Percentiles rank a stretch among this genome's conserved stretches.
Conservation (phyloP, 1,140 invertebrate species). For the Diachasma alloeum region DNA sequence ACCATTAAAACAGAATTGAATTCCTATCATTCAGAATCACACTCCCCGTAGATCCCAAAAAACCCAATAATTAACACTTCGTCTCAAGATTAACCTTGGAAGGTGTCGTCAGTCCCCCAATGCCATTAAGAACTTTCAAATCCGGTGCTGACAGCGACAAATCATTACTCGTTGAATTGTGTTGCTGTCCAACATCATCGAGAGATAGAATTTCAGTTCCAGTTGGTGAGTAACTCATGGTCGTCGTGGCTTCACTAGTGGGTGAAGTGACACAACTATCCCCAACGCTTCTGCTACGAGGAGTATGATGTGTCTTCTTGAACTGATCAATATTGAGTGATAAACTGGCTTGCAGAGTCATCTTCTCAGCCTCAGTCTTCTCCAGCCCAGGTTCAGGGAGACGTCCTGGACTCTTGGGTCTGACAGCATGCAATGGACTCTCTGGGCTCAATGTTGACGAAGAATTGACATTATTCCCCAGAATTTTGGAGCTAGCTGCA, state of each 20-base stretch:
- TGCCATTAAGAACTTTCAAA: constrained; percentile 28
- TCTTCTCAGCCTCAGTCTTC: constrained; percentile 31
- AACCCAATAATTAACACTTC: constrained; percentile 47
- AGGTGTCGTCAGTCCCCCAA: constrained; percentile 36
- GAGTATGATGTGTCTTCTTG: constrained; percentile 39
- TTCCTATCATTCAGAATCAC: too few species aligned
- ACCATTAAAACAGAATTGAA: too few species aligned
- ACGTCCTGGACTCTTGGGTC: constrained; percentile 43
- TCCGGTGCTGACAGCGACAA: constrained; percentile 31
- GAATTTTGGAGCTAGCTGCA: constrained; percentile 59
- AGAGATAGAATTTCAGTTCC: constrained; percentile 50
- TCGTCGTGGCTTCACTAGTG: constrained; percentile 55
- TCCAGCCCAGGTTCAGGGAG: not conserved
- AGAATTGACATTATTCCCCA: constrained; percentile 44
- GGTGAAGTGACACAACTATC: constrained; percentile 57
- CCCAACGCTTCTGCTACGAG: constrained; percentile 50
- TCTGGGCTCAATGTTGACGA: constrained; percentile 41
- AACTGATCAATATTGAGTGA: constrained; percentile 50
- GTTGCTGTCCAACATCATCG: constrained; percentile 45
- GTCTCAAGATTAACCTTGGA: constrained; percentile 50
- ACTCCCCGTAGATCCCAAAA: not conserved
- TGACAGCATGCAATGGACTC: constrained; percentile 52
- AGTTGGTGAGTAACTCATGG: constrained; percentile 53
- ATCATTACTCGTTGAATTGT: constrained; percentile 32
- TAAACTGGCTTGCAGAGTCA: constrained; percentile 45